Evolutionary conservation across 2,888 invertebrate species (phyloP).

Genomic region (Drosophila suboccidentalis): DNA sequence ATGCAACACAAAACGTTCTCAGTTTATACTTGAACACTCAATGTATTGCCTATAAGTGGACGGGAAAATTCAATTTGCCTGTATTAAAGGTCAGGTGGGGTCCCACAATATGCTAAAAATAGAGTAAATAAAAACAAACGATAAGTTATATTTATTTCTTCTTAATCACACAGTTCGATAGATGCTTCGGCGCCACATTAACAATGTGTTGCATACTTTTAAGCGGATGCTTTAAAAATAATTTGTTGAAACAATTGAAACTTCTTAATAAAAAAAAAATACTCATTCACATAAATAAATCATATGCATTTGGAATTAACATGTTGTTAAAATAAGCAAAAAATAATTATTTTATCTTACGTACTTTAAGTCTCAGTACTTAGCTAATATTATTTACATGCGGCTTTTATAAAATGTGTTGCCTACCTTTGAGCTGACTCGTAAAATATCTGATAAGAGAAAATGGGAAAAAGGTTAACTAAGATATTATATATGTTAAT

Average conservation of each 20-base stretch:
- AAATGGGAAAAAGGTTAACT: background rate
- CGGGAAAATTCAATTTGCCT: slow-evolving; percentile 28
- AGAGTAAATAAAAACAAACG: slow-evolving; percentile 9
- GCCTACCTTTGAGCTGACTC: slow-evolving; percentile 11
- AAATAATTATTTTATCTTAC: too few relatives aligned
- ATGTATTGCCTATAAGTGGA: background rate
- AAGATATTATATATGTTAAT: background rate
- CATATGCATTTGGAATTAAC: too few relatives aligned
- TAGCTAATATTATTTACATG: background rate
- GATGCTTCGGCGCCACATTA: slow-evolving; percentile 1
- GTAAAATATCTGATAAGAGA: too few relatives aligned
- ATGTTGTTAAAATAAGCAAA: too few relatives aligned
- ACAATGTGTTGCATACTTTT: slow-evolving; percentile 25
- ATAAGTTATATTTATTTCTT: slow-evolving; percentile 3
- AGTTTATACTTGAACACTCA: background rate
- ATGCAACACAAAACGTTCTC: background rate
- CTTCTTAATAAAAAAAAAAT: background rate
- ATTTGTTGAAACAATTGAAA: background rate
- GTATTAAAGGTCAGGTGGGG: slow-evolving; percentile 20
- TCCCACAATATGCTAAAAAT: slow-evolving; percentile 11
- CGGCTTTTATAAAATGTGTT: slow-evolving; percentile 5
- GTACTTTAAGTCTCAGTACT: background rate
- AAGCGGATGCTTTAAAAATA: slow-evolving; percentile 8
- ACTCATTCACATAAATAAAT: too few relatives aligned
- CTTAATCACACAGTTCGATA: slow-evolving; percentile 1